Conservation (phyloP, 2,797 vertebrate species). For the Syndactyla subalaris region DNA sequence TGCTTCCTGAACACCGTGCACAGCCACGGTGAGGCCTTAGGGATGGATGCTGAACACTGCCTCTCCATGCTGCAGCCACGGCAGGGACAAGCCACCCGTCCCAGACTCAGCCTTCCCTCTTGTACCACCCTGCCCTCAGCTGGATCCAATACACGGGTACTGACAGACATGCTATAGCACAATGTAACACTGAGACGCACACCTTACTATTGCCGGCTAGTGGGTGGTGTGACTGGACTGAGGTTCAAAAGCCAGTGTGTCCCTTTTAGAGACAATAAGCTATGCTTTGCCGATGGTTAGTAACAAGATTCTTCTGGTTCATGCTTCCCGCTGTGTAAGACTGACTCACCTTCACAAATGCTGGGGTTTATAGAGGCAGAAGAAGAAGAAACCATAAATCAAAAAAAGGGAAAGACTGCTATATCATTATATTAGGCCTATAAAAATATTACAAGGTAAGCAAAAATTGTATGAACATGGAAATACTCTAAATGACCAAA, state of each 20-base stretch:
- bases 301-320: not conserved
- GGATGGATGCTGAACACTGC: not conserved
- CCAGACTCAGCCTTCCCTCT: not conserved
- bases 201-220: not conserved
- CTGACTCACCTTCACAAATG: not conserved
- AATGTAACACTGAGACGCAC: not conserved
- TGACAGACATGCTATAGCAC: not conserved
- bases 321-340: not conserved
- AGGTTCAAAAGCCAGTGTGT: not conserved
- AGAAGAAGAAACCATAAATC: slow-evolving; percentile 5
- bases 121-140: not conserved
- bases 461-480: not conserved
- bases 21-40: accelerated
- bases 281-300: not conserved
- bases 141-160: not conserved
- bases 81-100: not conserved
- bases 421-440: not conserved
- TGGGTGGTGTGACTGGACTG: not conserved
- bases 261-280: not conserved
- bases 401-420: not conserved
- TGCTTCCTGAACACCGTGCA: not conserved
- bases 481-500: not conserved
- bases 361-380: not conserved
- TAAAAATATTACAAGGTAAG: not conserved
- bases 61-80: not conserved